Base-by-base conservation (phyloP, 2,113 vertebrate genomes). In the human region DNA sequence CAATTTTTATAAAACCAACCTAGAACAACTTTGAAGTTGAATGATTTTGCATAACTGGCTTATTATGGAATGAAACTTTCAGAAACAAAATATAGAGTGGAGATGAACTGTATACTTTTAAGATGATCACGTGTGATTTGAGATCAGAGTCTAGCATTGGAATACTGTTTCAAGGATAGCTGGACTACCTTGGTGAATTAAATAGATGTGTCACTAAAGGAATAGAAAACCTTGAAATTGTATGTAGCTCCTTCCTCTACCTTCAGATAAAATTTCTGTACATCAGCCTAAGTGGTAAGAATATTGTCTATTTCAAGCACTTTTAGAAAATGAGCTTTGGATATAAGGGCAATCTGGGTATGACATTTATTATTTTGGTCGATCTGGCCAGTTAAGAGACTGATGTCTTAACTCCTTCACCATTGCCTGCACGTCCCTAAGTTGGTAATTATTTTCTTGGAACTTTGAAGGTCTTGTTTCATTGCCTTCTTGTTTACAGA, bases 11-110 rank as follows among this genome's bases (percentile, higher is more conserved):
- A 80, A 92, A 97, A 95, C 43, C 40, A 88, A 68, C 35, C 64
- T 87, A 64, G 48, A 75, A 87, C 25, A 87, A 90, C 64, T 96
- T 97, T 85, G 86, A 96, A 75, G 52, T 89, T 78, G 90, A 61
- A 68, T 95, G 55, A 92, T 48, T 97, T 88, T 95, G 73, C 66
- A 64, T 89, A 96, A 89, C 73, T 93, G 55, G 25, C 59, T 87
- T 91, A 82, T 81, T 86, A 94, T n/a, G 38, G 50, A 96, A 70
- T 80, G 76, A 72, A 81, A 89, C 91, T 95, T 96, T 59, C 23
- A 78, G 76, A 96, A 90, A 88, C 25, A 87, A 97, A 90, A 89
- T 57, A 20, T 75, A 92, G n/a, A 25, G 27, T 96, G 38, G 30
- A 75, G 38, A 80, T 84, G 72, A 90, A 68, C 27, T 76, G 45